phyloP scores from a whole-genome alignment of 2,888 invertebrate genomes.

The Mesorhabditis belari region DNA sequence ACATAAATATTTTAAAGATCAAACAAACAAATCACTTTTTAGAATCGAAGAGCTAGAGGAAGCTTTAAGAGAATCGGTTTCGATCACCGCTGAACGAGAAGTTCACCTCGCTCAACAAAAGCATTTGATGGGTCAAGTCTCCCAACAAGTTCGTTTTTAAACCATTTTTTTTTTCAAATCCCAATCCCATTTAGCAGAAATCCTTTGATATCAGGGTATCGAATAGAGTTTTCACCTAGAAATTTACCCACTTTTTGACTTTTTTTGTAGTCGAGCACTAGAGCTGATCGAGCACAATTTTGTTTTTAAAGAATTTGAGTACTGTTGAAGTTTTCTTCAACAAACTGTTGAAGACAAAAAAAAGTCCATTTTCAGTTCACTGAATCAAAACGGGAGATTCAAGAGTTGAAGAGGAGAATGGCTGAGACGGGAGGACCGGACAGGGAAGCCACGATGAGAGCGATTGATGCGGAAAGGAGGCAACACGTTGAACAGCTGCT shows the following conservation, averaged over 20 bases:
- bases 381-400: conserved; percentile 60
- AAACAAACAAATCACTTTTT: not conserved
- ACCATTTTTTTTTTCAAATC: too few relatives aligned
- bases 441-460: conserved; percentile 64
- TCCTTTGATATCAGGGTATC: too few relatives aligned
- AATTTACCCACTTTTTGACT: too few relatives aligned
- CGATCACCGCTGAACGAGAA: conserved; percentile 60
- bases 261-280: too few relatives aligned
- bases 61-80: conserved; percentile 72
- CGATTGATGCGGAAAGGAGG: conserved; percentile 64
- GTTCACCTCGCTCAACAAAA: conserved; percentile 58
- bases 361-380: not conserved
- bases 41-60: conserved; percentile 74
- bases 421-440: conserved; percentile 51
- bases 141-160: conserved; percentile 17
- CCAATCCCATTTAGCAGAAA: too few relatives aligned
- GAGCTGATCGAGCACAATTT: too few relatives aligned
- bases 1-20: too few relatives aligned
- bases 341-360: too few relatives aligned
- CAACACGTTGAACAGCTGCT: conserved; percentile 70
- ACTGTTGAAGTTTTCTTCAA: too few relatives aligned
- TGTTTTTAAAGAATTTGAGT: not conserved
- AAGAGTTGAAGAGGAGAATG: conserved; percentile 65
- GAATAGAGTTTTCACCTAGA: too few relatives aligned
- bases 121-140: conserved; percentile 52